Conservation (phyloP, 2,113 vertebrate species). For the Orcinus orca region DNA sequence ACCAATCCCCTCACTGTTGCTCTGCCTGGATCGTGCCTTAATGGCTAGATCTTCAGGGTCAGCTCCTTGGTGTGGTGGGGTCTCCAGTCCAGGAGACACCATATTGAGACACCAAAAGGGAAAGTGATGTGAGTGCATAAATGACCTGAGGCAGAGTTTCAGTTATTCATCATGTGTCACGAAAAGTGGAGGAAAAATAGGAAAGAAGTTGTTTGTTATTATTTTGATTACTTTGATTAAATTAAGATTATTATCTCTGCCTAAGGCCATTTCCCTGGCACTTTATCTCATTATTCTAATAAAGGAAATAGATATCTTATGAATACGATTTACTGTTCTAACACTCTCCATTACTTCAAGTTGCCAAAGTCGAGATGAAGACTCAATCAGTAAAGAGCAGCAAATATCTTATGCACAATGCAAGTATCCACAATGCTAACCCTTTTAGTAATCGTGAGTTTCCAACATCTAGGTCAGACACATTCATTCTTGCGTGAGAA, state of each 20-base stretch:
- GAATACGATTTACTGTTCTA: slow-evolving; percentile 26
- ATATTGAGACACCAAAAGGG: neutral
- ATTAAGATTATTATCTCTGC: slow-evolving; percentile 46
- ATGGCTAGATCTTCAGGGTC: neutral
- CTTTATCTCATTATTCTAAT: slow-evolving; percentile 48
- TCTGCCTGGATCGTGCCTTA: neutral
- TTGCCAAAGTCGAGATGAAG: slow-evolving; percentile 31
- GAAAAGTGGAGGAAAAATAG: slow-evolving; percentile 10
- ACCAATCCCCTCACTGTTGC: neutral
- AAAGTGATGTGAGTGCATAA: neutral
- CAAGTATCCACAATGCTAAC: neutral
- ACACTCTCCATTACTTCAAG: neutral
- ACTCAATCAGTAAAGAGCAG: neutral
- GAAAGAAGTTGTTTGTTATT: slow-evolving; percentile 37
- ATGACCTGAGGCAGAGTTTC: neutral
- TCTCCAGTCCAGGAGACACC: neutral
- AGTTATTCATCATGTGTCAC: neutral
- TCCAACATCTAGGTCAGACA: neutral
- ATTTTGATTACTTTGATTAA: slow-evolving; percentile 35
- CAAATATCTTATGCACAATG: slow-evolving; percentile 11
- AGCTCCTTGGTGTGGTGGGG: neutral
- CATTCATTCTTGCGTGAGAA: slow-evolving; percentile 6
- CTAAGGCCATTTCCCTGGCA: slow-evolving; percentile 37
- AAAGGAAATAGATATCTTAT: slow-evolving; percentile 60
- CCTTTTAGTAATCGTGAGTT: neutral